Evolutionary conservation across 2,113 vertebrate species (phyloP).

Genomic region (Antechinus stuartii): DNA sequence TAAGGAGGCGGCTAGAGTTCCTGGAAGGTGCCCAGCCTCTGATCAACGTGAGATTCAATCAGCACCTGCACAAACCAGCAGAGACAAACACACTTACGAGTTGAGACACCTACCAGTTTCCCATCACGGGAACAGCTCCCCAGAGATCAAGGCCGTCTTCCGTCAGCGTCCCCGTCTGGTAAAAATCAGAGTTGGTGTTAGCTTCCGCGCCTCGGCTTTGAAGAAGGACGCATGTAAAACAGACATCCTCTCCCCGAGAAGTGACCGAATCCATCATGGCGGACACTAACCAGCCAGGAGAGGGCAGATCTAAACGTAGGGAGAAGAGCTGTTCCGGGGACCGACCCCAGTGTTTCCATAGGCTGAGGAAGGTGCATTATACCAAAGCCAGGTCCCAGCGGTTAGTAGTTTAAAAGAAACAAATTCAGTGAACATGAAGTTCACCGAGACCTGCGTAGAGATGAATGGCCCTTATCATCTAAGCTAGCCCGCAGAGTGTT

Average conservation of each 20-base stretch:
- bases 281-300: background rate
- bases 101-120: constrained; percentile 73
- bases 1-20: constrained; percentile 40
- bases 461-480: constrained; percentile 4
- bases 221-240: constrained; percentile 4
- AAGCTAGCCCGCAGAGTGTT: background rate
- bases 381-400: background rate
- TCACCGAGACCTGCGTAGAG: background rate
- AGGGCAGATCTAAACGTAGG: background rate
- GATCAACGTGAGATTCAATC: constrained; percentile 4
- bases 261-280: background rate
- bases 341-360: background rate
- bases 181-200: constrained; percentile 48
- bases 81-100: background rate
- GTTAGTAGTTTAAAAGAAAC: background rate
- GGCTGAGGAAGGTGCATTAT: background rate
- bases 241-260: background rate
- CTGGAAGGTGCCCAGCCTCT: constrained; percentile 1
- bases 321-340: background rate
- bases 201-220: constrained; percentile 8
- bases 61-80: background rate
- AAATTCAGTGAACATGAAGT: background rate
- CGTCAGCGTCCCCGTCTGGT: constrained; percentile 84
- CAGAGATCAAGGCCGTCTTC: constrained; percentile 86
- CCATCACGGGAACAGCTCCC: constrained; percentile 74